Base-by-base conservation (phyloP, 2,113 vertebrate genomes). In the Tonatia bakeri region DNA sequence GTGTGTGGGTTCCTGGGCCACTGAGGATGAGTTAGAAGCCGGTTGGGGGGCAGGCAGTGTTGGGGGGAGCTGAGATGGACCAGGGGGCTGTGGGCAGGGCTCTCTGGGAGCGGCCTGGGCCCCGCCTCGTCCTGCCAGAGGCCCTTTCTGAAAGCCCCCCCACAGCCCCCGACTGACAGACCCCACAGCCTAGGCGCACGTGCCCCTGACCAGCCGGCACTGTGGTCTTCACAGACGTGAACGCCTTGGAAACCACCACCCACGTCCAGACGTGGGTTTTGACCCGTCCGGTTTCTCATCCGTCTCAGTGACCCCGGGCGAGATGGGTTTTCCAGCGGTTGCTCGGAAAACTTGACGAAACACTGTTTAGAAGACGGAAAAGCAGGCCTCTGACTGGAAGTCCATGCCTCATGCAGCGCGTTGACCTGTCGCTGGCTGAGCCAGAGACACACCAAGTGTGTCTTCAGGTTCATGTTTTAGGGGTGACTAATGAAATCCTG, bases 101-200 rank as follows among this genome's bases (percentile, higher is more conserved):
- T 40, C 52, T 24, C 36, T 13, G 8, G 77, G 8, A 81, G n/a
- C 24, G 1, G 50, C 24, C 52, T 17, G 24, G 36, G 14, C 15
- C 52, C 65, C 36, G 24, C 84, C 4, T 4, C 9, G 24, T 28
- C n/a, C 31, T 76, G 31, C 40, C 26, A 4, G 52, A 61, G 5
- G 40, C 20, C 10, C 56, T 47, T 40, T 65, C 26, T 31, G 56
- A 33, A 65, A 33, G n/a, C 38, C 87, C 38, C 24, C 43, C 9
- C n/a, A 5, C 7, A 15, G 4, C 43, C 8, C 59, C 38, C 8
- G 5, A 28, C 8, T 3, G 3, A 28, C 45, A 28, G 4, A 31
- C 33, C 17, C 0, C 1, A 3, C 7, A 38, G 54, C 40, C 31
- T 7, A 3, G 54, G 20, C 15, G 9, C 1, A 0, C 47, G 17